Percentiles rank a stretch among this genome's conserved stretches.
Conservation (phyloP, 1,140 invertebrate genomes). For the Bombus haemorrhoidalis region DNA sequence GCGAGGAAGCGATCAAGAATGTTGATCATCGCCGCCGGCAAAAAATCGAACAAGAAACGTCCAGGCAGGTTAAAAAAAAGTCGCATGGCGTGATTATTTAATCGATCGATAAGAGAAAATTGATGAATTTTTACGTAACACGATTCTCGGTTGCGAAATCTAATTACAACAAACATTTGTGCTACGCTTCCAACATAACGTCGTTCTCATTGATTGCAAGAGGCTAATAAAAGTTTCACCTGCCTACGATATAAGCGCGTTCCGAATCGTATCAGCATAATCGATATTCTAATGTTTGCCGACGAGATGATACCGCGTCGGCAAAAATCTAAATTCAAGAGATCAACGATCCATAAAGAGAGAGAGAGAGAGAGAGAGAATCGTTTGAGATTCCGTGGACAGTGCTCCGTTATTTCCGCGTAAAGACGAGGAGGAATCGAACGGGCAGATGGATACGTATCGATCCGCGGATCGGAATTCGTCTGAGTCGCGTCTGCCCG, state of each 20-base stretch:
- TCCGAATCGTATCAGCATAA: constrained; percentile 18
- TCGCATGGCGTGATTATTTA: neutral
- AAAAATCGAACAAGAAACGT: neutral
- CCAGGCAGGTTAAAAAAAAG: neutral
- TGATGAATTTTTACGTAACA: neutral
- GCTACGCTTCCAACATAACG: no score
- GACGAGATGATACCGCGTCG: no score
- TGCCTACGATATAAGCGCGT: neutral
- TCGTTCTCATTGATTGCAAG: neutral
- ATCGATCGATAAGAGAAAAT: neutral
- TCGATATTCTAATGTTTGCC: constrained; percentile 22
- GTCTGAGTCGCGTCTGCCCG: constrained; percentile 42
- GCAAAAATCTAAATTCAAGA: constrained; percentile 25
- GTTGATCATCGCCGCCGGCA: neutral
- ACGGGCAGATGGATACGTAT: constrained; percentile 42
- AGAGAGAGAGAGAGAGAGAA: constrained; percentile 24
- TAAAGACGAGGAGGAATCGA: constrained; percentile 39
- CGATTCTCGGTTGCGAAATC: no score
- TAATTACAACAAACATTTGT: neutral
- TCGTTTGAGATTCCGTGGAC: constrained; percentile 60
- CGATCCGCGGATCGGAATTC: constrained; percentile 44
- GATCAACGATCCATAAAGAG: constrained; percentile 24
- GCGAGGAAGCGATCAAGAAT: neutral
- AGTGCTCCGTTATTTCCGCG: constrained; percentile 61
- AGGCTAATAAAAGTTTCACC: neutral